Evolutionary conservation across 2,113 vertebrate genomes (phyloP).

Genomic region (Entelurus aequoreus): DNA sequence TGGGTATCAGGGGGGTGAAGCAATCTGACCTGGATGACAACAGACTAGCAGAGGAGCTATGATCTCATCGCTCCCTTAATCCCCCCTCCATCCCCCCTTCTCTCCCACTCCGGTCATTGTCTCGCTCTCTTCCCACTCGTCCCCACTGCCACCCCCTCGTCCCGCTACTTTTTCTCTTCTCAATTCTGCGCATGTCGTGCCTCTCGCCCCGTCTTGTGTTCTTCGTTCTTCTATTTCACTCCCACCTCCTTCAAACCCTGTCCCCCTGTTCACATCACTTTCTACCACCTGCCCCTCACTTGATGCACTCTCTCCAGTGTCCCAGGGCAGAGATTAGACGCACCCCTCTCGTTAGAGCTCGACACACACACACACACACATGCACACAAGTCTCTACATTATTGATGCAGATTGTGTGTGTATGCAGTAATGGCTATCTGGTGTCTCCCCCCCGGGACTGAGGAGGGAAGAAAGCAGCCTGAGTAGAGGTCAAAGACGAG

Average conservation of each 20-base stretch:
- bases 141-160: constrained; percentile 36
- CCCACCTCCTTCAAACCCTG: constrained; percentile 16
- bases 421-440: constrained; percentile 74
- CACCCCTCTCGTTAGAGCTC: constrained; percentile 54
- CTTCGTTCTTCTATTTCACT: constrained; percentile 47
- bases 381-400: constrained; percentile 55
- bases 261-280: constrained; percentile 45
- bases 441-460: constrained; percentile 63
- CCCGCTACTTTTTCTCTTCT: constrained; percentile 42
- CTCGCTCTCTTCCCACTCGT: constrained; percentile 55
- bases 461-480: constrained; percentile 33
- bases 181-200: constrained; percentile 26
- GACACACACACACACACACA: constrained; percentile 37
- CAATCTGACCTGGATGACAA: constrained; percentile 79
- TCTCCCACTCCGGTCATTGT: constrained; percentile 49
- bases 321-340: constrained; percentile 73
- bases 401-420: constrained; percentile 62
- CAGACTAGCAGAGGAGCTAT: constrained; percentile 79
- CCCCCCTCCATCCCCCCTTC: constrained; percentile 29
- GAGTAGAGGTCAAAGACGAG: constrained; percentile 64
- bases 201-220: constrained; percentile 47
- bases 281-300: constrained; percentile 53
- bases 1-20: constrained; percentile 29
- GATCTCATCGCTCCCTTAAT: constrained; percentile 73
- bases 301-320: constrained; percentile 55